Percentiles rank a stretch among this genome's conserved stretches.
These are phyloP conservation scores for Cyclophora albipunctata DNA, from an alignment of 2,888 invertebrate species.

Conservation along the genomic window DNA sequence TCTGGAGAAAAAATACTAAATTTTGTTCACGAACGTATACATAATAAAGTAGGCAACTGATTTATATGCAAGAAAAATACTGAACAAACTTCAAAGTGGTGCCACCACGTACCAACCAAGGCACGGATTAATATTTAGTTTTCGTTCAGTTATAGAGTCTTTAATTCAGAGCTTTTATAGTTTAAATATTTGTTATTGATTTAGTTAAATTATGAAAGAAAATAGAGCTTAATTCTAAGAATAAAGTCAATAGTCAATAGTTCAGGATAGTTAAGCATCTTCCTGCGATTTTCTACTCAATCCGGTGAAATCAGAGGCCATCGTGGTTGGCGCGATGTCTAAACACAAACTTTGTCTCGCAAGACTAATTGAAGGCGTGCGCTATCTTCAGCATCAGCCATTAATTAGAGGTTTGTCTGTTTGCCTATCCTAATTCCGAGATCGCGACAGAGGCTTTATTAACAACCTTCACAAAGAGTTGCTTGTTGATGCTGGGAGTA, in stretches of 20 bases:
- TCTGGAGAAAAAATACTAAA: constrained; percentile 25
- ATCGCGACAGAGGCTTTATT: constrained; percentile 12
- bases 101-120: neutral
- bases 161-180: too few relatives aligned
- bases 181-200: too few relatives aligned
- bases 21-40: constrained; percentile 17
- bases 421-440: constrained; percentile 16
- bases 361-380: constrained; percentile 35
- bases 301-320: too few relatives aligned
- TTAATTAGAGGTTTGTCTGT: constrained; percentile 16
- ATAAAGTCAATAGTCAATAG: too few relatives aligned
- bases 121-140: neutral
- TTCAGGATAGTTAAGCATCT: too few relatives aligned
- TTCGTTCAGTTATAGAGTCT: too few relatives aligned
- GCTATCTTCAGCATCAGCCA: constrained; percentile 32
- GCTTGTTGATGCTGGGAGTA: too few relatives aligned
- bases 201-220: too few relatives aligned
- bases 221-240: too few relatives aligned
- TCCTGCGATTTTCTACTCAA: too few relatives aligned
- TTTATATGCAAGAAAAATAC: constrained; percentile 1
- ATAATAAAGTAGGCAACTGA: constrained; percentile 13
- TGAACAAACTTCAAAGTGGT: neutral
- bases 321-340: too few relatives aligned
- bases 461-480: neutral
- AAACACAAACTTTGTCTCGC: constrained; percentile 21